A percentile compares a stretch with the other conserved stretches of the same genome.
Evolutionary conservation across 2,113 vertebrate genomes (phyloP).

Genomic region (Delphinus delphis): DNA sequence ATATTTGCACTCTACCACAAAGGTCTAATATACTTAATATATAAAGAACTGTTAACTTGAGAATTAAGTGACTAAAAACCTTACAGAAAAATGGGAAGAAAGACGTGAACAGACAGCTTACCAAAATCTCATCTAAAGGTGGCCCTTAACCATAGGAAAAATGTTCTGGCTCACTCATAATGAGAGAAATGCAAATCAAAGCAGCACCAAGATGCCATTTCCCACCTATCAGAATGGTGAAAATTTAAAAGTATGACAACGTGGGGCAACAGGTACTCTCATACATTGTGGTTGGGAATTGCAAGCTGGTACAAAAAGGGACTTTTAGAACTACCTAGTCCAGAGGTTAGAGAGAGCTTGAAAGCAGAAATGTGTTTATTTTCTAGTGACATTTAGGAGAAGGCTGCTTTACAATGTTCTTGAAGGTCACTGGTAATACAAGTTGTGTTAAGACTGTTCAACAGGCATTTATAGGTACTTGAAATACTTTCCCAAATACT

Average conservation of each 20-base stretch:
- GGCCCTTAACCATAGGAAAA: not conserved
- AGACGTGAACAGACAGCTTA: not conserved
- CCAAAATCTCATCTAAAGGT: not conserved
- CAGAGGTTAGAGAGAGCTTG: not conserved
- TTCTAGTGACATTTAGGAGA: conserved; percentile 15
- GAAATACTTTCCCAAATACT: not conserved
- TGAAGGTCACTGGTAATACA: not conserved
- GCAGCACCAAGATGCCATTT: not conserved
- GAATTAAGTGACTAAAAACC: not conserved
- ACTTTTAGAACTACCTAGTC: not conserved
- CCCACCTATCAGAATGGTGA: not conserved
- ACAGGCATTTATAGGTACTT: not conserved
- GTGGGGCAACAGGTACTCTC: not conserved
- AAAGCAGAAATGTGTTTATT: not conserved
- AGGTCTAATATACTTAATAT: not conserved
- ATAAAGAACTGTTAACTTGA: not conserved
- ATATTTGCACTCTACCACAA: not conserved
- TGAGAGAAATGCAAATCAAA: not conserved
- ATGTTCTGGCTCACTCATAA: not conserved
- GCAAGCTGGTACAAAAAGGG: not conserved
- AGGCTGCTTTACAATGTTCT: not conserved
- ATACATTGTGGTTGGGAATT: not conserved
- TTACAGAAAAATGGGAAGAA: not conserved
- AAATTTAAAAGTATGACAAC: not conserved
- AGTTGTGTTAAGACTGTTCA: not conserved